Base-by-base conservation (phyloP, 2,888 invertebrate species). In the Drosophila mimetica region DNA sequence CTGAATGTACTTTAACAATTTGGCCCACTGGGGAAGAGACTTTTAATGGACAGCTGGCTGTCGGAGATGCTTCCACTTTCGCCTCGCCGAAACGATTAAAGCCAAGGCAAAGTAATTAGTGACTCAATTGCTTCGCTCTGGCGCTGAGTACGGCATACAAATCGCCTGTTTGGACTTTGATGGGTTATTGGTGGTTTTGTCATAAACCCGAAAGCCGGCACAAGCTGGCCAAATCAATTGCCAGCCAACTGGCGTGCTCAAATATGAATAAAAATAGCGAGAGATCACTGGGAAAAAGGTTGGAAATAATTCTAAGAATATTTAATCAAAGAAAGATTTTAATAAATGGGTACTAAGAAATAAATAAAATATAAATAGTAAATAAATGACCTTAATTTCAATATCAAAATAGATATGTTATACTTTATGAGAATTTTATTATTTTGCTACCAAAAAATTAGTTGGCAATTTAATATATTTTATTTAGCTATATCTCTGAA, bases 81-180 rank as follows among this genome's bases (percentile, higher is more conserved):
- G 51, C 28, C 44, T 48, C 39, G 48, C 46, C 48, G 36, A 36
- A 58, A 57, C 84, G 86, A 84, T 84, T 84, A 83, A 77, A 83
- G 80, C 82, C 76, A 61, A 75, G 75, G 72, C 76, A 76, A 78
- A 88, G 88, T 85, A 85, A 85, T 85, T 85, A 85, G 84, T 81
- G 77, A 85, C 84, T 88, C 88, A 86, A 85, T 85, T 85, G 88
- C 74, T 86, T 78, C 60, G 48, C 47, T 37, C 36, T 51, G 50
- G 34, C 46, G 53, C 51, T 72, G 76, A 79, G 85, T 69, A 70
- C 70, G 52, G 81, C 87, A 84, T 82, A 81, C 87, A 82, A 82
- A 82, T 81, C 54, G 79, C 58, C 55, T 44, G 51, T 14, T 70
- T 52, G 47, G 60, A 37, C 54, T 66, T 54, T 67, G 67, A 67